Percentiles rank a stretch among this genome's conserved stretches.
These are phyloP conservation scores for Gallinago undulata DNA, from an alignment of 2,113 vertebrate species.

Conservation along the genomic window DNA sequence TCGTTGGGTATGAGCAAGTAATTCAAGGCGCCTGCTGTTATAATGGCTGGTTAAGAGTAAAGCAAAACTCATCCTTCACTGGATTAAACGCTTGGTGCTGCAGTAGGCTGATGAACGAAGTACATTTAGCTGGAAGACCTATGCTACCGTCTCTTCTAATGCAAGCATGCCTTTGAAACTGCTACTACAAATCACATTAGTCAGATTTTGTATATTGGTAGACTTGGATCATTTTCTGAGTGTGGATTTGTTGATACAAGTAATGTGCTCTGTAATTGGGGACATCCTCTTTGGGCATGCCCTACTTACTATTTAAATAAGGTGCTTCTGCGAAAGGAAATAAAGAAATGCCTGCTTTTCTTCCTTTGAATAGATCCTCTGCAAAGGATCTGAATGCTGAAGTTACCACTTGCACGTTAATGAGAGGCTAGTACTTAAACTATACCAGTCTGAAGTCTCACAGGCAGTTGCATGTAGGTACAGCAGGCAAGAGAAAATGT, in stretches of 20 bases:
- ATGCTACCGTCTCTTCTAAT: background rate
- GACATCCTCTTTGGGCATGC: constrained; percentile 1
- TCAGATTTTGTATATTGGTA: background rate
- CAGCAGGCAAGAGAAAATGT: background rate
- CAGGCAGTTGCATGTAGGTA: background rate
- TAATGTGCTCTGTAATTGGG: background rate
- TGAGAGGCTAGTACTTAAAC: background rate
- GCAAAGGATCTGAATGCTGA: background rate
- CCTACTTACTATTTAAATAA: constrained; percentile 25
- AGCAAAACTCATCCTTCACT: background rate
- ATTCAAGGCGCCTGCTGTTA: background rate
- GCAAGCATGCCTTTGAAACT: background rate
- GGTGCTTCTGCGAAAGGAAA: background rate
- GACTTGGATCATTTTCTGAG: background rate
- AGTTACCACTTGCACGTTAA: background rate
- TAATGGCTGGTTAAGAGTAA: background rate
- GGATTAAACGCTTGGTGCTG: background rate
- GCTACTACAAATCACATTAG: background rate
- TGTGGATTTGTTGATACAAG: background rate
- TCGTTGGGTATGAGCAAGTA: background rate
- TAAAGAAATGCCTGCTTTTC: background rate
- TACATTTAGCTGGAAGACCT: background rate
- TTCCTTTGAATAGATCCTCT: background rate
- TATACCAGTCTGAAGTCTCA: background rate
- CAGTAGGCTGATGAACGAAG: background rate